A percentile compares a stretch with the other conserved stretches of the same genome.
Conservation (phyloP, 2,797 vertebrate species). For the Hippocampus kuda region DNA sequence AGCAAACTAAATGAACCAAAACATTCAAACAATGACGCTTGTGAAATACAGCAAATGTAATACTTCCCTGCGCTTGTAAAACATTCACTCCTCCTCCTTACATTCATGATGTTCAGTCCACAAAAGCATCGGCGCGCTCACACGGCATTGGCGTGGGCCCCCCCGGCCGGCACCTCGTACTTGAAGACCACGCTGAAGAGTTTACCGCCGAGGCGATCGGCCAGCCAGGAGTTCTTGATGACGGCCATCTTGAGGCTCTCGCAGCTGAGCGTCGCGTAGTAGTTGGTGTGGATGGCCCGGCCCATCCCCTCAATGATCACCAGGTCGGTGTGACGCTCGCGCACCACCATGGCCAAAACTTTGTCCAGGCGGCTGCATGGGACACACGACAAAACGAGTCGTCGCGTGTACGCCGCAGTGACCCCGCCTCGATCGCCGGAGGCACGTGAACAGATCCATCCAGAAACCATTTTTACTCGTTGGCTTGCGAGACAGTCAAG, state of each 20-base stretch:
- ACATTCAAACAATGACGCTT: constrained; percentile 16
- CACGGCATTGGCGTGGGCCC: constrained; percentile 5
- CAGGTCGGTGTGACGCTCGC: constrained; percentile 83
- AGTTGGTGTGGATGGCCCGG: constrained; percentile 95
- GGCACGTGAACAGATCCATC: no score
- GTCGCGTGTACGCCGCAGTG: not conserved
- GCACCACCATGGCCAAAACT: constrained; percentile 77
- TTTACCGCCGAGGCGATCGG: constrained; percentile 86
- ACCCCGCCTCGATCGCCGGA: no score
- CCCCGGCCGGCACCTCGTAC: constrained; percentile 78
- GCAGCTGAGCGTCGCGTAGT: constrained; percentile 80
- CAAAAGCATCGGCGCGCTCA: not conserved
- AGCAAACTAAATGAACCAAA: not conserved
- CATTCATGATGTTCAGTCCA: constrained; percentile 25
- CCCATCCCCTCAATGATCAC: constrained; percentile 98
- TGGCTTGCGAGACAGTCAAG: no score
- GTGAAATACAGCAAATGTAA: not conserved
- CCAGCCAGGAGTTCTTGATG: constrained; percentile 96
- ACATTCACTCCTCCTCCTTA: constrained; percentile 17
- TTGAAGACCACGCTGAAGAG: constrained; percentile 99
- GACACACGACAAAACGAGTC: not conserved
- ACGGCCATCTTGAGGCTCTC: constrained; percentile 97
- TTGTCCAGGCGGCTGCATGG: constrained; percentile 84
- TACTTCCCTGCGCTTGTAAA: not conserved
- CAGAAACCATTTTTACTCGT: no score